A percentile compares a stretch with the other conserved stretches of the same genome.
These are phyloP conservation scores for Zoroaster sp. DNA, from an alignment of 53 echinoderm and acorn worm species.

Conservation along the genomic window DNA sequence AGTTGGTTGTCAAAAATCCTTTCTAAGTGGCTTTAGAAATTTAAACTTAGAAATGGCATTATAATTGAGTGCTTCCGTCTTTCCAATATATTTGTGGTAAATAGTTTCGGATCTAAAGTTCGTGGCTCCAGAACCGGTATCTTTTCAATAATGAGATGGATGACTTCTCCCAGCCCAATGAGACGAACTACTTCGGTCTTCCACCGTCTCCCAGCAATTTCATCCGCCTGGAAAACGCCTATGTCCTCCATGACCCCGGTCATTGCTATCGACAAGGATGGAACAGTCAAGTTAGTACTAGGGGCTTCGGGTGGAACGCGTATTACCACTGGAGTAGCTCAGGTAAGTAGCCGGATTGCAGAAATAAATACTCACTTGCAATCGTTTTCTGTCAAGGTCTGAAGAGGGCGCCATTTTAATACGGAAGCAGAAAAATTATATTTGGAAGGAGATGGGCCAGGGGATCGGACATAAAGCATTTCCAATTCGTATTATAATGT, in stretches of 20 bases:
- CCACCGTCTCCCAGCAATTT: slow-evolving; percentile 86
- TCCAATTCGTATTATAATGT: too few relatives aligned
- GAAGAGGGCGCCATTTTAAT: too few relatives aligned
- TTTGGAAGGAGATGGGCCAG: too few relatives aligned
- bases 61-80: background rate
- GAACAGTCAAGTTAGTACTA: slow-evolving; percentile 56
- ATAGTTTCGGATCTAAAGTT: slow-evolving; percentile 89
- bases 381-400: too few relatives aligned
- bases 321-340: slow-evolving; percentile 64
- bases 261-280: slow-evolving; percentile 62
- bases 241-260: slow-evolving; percentile 91
- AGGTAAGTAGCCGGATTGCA: too few relatives aligned
- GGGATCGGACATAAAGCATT: too few relatives aligned
- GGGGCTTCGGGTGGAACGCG: slow-evolving; percentile 84
- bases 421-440: too few relatives aligned
- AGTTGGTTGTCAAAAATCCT: too few relatives aligned
- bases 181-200: slow-evolving; percentile 69
- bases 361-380: too few relatives aligned
- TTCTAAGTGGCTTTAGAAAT: background rate
- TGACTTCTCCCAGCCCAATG: slow-evolving; percentile 83
- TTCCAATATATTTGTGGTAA: background rate
- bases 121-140: slow-evolving; percentile 81
- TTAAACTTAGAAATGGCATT: too few relatives aligned
- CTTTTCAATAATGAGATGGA: slow-evolving; percentile 98
- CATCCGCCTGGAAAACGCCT: slow-evolving; percentile 83